Conservation (phyloP, 2,113 vertebrate species). For the Myotis brandtii region DNA sequence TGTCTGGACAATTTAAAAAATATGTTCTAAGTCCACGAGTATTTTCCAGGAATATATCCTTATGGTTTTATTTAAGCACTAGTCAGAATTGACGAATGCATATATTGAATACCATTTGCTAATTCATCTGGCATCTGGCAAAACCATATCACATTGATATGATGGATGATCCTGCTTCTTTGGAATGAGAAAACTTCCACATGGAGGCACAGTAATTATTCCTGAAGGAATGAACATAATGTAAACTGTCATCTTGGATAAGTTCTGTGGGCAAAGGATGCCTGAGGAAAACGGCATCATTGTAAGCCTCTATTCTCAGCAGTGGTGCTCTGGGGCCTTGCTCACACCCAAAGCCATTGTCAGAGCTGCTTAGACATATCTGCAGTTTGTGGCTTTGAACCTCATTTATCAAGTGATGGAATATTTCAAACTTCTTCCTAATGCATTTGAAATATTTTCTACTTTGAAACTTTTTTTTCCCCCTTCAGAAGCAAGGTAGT, state of each 20-base stretch:
- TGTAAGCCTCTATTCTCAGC: background rate
- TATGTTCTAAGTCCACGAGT: background rate
- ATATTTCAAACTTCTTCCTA: background rate
- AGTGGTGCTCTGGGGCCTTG: background rate
- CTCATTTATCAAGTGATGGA: conserved; percentile 36
- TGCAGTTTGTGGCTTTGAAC: background rate
- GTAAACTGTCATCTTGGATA: conserved; percentile 54
- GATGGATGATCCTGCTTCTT: conserved; percentile 57
- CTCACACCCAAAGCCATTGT: background rate
- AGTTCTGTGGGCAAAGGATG: conserved; percentile 31
- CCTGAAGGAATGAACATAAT: conserved; percentile 58
- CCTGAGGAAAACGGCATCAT: background rate
- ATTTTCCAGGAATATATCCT: conserved; percentile 42
- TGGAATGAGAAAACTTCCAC: conserved; percentile 67
- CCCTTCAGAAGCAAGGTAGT: conserved; percentile 24
- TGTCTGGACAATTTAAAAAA: conserved; percentile 33
- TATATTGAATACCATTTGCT: conserved; percentile 39
- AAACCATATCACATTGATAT: conserved; percentile 22
- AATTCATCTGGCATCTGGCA: conserved; percentile 71
- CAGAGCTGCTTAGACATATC: background rate
- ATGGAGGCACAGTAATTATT: conserved; percentile 56
- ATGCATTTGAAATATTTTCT: conserved; percentile 11
- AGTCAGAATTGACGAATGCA: conserved; percentile 42
- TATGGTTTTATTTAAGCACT: conserved; percentile 32
- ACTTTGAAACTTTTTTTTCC: background rate